Evolutionary conservation across 2,113 vertebrate species (phyloP).

Genomic region (Acinonyx jubatus): DNA sequence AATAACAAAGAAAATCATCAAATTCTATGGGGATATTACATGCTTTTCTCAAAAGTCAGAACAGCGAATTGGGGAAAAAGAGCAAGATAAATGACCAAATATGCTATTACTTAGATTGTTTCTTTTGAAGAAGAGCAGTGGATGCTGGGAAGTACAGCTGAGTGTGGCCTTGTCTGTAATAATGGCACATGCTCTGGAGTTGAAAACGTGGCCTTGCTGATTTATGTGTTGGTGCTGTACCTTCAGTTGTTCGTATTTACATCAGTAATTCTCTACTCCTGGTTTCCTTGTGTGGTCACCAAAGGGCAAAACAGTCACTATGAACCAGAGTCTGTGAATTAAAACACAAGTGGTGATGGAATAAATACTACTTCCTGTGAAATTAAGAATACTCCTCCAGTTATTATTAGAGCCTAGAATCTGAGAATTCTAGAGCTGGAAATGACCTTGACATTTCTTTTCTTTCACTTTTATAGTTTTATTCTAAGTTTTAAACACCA

Average conservation of each 20-base stretch:
- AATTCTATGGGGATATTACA: slow-evolving; percentile 84
- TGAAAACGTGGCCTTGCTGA: neutral
- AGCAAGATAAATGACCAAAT: slow-evolving; percentile 79
- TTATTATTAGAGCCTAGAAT: neutral
- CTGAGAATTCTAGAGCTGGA: slow-evolving; percentile 11
- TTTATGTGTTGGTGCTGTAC: neutral
- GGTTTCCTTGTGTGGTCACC: neutral
- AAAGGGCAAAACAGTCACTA: neutral
- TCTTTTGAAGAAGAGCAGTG: slow-evolving; percentile 43
- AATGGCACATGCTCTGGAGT: neutral
- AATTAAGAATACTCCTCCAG: neutral
- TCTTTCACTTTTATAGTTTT: neutral
- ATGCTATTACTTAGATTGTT: slow-evolving; percentile 48
- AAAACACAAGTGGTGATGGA: neutral
- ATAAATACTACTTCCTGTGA: neutral
- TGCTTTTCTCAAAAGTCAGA: slow-evolving; percentile 83
- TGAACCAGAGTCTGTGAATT: neutral
- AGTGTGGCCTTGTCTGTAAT: slow-evolving; percentile 28
- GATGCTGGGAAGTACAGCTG: slow-evolving; percentile 40
- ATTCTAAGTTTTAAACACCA: neutral
- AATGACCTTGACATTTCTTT: neutral
- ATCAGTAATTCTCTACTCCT: neutral
- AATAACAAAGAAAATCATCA: slow-evolving; percentile 85
- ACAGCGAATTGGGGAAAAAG: slow-evolving; percentile 73
- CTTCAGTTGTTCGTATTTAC: neutral